Base-by-base conservation (phyloP, 2,888 invertebrate genomes). In the Coremacera marginata region DNA sequence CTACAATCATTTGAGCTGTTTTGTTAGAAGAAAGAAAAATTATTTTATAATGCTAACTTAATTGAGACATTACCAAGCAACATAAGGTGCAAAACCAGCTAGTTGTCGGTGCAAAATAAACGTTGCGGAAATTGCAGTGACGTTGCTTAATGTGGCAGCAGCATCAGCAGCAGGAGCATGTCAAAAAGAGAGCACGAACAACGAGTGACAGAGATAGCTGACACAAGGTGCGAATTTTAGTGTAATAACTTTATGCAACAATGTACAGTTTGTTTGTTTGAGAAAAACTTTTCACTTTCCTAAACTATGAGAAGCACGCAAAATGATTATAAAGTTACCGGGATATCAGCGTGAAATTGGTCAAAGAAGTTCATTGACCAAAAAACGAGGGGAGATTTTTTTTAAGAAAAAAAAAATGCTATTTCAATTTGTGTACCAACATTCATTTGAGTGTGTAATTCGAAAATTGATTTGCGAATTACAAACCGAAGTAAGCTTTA, bases 1-100 rank as follows among this genome's bases (percentile, higher is more conserved):
- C n/a, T n/a, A n/a, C n/a, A 65, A 65, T 65, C 31, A 37, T 37
- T 65, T 55, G 55, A 19, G 55, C 22, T 55, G 55, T 55, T 55
- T 55, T 55, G 55, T 55, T 55, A 55, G 55, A 65, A 34, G 65
- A 34, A 65, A 34, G 65, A 34, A 34, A 65, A 65, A 16, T 34
- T n/a, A 65, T 65, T 65, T 37, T 65, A 37, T 34, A 65, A 65
- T 34, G 65, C 37, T 65, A 31, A 37, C 31, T 65, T 65, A 65
- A 65, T 31, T 34, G 65, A 65, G 65, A 65, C 65, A 65, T 65
- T 65, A 65, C n/a, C 34, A 7, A 31, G 16, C n/a, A 31, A 34
- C 34, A 52, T 52, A 19, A 19, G 55, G 19, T 19, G 55, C 55
- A 19, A 19, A 22, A 55, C 55, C 19, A 19, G 44, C 44, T 44